A percentile compares a stretch with the other conserved stretches of the same genome.
These are phyloP conservation scores for Zaprionus africanus DNA, from an alignment of 1,140 invertebrate genomes.

Conservation along the genomic window DNA sequence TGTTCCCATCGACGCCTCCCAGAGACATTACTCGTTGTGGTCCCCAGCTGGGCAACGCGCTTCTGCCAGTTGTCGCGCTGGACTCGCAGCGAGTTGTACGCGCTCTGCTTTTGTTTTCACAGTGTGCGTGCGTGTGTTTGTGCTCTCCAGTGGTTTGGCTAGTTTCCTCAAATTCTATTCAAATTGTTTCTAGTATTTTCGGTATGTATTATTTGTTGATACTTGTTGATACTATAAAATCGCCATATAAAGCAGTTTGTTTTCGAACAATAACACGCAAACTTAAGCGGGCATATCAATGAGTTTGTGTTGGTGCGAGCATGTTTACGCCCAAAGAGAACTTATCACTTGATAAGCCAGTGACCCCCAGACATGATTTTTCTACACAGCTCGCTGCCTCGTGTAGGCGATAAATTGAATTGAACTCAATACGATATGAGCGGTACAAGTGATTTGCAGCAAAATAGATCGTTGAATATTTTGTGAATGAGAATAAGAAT, in stretches of 20 bases:
- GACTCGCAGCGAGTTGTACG: slow-evolving; percentile 72
- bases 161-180: not conserved
- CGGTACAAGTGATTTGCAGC: not conserved
- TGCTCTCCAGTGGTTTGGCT: not conserved
- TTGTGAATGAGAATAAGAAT: not conserved
- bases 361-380: slow-evolving; percentile 55
- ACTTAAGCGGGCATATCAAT: slow-evolving; percentile 8
- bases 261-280: not conserved
- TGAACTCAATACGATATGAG: slow-evolving; percentile 47
- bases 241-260: not conserved
- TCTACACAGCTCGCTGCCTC: slow-evolving; percentile 30
- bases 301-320: slow-evolving; percentile 6
- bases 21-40: slow-evolving; percentile 62
- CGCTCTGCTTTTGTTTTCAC: slow-evolving; percentile 56
- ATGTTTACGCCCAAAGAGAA: slow-evolving; percentile 13
- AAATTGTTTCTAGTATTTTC: not conserved
- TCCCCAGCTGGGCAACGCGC: slow-evolving; percentile 52
- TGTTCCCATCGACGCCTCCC: slow-evolving; percentile 50
- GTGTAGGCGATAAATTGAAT: slow-evolving; percentile 53
- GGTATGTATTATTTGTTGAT: not conserved
- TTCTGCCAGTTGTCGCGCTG: slow-evolving; percentile 70
- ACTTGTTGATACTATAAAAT: not conserved
- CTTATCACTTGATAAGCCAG: slow-evolving; percentile 66
- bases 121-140: slow-evolving; percentile 38
- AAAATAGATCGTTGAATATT: not conserved